Conservation (phyloP, 92 coral and sea anemone species). For the Chrysogorgia sp. region DNA sequence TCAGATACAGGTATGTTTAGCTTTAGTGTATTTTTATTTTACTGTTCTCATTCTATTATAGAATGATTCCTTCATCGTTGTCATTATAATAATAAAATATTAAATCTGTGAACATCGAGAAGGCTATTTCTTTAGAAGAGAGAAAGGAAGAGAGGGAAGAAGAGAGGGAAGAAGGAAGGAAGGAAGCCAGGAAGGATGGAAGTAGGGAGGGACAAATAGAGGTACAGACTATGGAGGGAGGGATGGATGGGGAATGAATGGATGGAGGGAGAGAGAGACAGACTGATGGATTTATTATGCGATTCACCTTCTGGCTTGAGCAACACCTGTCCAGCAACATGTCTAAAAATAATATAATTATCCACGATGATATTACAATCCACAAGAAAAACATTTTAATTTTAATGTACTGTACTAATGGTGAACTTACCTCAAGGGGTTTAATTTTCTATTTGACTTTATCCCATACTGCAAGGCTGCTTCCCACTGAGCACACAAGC, state of each 20-base stretch:
- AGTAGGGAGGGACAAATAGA: background rate
- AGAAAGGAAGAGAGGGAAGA: background rate
- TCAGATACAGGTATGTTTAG: no score
- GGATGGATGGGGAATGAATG: background rate
- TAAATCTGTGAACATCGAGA: no score
- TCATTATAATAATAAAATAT: no score
- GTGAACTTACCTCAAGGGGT: slow-evolving; percentile 78
- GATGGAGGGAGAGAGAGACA: background rate
- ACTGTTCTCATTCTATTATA: no score
- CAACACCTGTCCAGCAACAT: slow-evolving; percentile 77
- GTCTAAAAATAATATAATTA: slow-evolving; percentile 57
- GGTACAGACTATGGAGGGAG: background rate
- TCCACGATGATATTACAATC: background rate
- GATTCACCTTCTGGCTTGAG: slow-evolving; percentile 37
- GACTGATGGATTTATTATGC: background rate
- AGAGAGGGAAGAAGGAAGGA: background rate
- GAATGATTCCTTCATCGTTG: no score
- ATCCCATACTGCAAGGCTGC: slow-evolving; percentile 87
- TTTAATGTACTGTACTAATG: background rate
- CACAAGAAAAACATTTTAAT: background rate
- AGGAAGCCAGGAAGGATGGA: background rate
- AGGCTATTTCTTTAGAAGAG: no score
- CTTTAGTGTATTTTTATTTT: no score
- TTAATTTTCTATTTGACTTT: slow-evolving; percentile 72
- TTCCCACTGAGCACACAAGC: slow-evolving; percentile 80